These are phyloP conservation scores for Agelastica alni DNA, from an alignment of 2,888 invertebrate genomes.

Conservation along the genomic window DNA sequence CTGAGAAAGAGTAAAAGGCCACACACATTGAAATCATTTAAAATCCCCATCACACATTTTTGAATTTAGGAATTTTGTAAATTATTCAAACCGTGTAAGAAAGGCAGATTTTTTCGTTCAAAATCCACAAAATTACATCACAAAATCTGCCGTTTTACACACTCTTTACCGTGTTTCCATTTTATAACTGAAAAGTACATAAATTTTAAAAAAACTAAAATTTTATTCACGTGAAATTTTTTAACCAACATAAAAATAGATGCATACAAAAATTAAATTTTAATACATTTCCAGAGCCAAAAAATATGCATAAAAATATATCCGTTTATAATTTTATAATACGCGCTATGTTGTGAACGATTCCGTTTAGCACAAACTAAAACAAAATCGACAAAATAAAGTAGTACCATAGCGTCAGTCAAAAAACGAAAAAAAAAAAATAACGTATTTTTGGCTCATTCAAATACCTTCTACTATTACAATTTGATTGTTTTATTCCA, in stretches of 20 bases:
- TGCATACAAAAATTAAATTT: slow-evolving; percentile 8
- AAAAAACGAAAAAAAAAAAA: too few relatives aligned
- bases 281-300: slow-evolving; percentile 10
- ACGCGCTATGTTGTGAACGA: neutral
- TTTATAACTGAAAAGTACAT: slow-evolving; percentile 2
- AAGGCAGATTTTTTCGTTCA: neutral
- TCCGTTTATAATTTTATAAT: neutral
- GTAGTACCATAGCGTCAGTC: too few relatives aligned
- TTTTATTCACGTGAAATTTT: slow-evolving; percentile 20
- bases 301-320: slow-evolving; percentile 5
- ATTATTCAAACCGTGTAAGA: neutral
- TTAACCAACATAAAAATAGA: slow-evolving; percentile 9
- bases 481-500: slow-evolving; percentile 3
- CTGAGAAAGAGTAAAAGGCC: slow-evolving; percentile 14
- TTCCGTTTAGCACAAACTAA: slow-evolving; percentile 16
- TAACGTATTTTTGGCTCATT: too few relatives aligned
- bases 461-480: too few relatives aligned
- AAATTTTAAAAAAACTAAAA: slow-evolving; percentile 19
- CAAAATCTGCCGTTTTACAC: slow-evolving; percentile 4
- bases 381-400: too few relatives aligned
- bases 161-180: neutral
- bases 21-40: slow-evolving; percentile 8
- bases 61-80: neutral
- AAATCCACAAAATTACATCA: neutral
- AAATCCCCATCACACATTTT: neutral